Conservation (phyloP, 1,140 invertebrate genomes). For the Brachionus paranguensis region DNA sequence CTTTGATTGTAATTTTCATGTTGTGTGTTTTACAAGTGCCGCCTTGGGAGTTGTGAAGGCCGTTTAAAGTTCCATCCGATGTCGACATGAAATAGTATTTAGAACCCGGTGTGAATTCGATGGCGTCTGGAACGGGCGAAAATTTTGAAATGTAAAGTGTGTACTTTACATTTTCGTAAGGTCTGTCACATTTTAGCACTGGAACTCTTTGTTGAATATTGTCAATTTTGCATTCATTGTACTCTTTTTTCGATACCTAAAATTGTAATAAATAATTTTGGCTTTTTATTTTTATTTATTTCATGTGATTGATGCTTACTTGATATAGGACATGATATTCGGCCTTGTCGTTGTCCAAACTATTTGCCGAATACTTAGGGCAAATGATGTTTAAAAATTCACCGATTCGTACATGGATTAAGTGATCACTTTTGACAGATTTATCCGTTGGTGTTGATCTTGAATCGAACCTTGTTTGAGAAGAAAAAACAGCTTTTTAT, state of each 20-base stretch:
- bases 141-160: constrained; percentile 38
- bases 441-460: neutral
- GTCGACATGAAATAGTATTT: constrained; percentile 36
- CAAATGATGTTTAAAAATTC: constrained; percentile 39
- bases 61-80: neutral
- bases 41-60: neutral
- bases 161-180: constrained; percentile 23
- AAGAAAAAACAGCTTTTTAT: constrained; percentile 11
- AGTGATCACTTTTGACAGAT: constrained; percentile 23
- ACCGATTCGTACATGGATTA: constrained; percentile 36
- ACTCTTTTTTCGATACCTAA: constrained; percentile 32
- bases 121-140: constrained; percentile 33
- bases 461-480: constrained; percentile 13
- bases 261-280: neutral
- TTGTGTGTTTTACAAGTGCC: constrained; percentile 6
- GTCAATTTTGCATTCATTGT: constrained; percentile 10
- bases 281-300: neutral
- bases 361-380: constrained; percentile 4
- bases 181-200: constrained; percentile 19
- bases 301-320: neutral
- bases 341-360: neutral
- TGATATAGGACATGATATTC: constrained; percentile 6
- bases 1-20: constrained; percentile 17
- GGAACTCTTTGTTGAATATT: neutral
- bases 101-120: constrained; percentile 22